Evolutionary conservation across 2,888 invertebrate genomes (phyloP).

Genomic region (Caenorhabditis zanzibari): DNA sequence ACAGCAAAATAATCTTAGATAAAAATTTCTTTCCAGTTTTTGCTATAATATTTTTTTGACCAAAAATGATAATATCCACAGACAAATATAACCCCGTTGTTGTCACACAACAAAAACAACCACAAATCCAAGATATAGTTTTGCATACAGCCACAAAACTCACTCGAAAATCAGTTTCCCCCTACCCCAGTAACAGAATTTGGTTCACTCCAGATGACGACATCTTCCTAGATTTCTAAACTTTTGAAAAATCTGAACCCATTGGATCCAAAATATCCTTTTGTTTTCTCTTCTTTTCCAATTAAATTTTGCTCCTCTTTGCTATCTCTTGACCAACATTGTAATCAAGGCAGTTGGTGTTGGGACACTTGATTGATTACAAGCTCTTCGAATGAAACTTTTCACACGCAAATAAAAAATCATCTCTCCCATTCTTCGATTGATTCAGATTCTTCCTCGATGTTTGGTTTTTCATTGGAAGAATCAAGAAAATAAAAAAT

Average conservation of each 20-base stretch:
- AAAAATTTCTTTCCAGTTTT: too few relatives aligned
- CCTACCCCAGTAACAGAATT: too few relatives aligned
- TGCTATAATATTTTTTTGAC: too few relatives aligned
- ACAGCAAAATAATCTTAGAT: too few relatives aligned
- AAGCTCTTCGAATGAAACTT: slow-evolving; percentile 56
- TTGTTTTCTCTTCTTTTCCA: slow-evolving; percentile 5
- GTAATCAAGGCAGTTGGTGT: slow-evolving; percentile 35
- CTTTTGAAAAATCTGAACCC: slow-evolving; percentile 5
- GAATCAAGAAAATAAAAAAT: background rate
- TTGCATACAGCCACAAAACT: too few relatives aligned
- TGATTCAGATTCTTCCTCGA: background rate
- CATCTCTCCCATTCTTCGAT: background rate
- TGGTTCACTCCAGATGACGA: too few relatives aligned
- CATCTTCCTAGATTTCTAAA: background rate
- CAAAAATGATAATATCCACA: too few relatives aligned
- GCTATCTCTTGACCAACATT: slow-evolving; percentile 13
- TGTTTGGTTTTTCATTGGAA: background rate
- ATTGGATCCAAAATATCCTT: background rate
- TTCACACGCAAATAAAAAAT: slow-evolving; percentile 41
- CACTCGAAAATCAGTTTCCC: too few relatives aligned
- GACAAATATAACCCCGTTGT: too few relatives aligned
- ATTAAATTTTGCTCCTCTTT: slow-evolving; percentile 23
- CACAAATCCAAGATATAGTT: too few relatives aligned
- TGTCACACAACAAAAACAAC: too few relatives aligned
- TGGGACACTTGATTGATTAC: slow-evolving; percentile 35